Evolutionary conservation across 2,797 vertebrate genomes (phyloP).

Genomic region (Alectoris magna): DNA sequence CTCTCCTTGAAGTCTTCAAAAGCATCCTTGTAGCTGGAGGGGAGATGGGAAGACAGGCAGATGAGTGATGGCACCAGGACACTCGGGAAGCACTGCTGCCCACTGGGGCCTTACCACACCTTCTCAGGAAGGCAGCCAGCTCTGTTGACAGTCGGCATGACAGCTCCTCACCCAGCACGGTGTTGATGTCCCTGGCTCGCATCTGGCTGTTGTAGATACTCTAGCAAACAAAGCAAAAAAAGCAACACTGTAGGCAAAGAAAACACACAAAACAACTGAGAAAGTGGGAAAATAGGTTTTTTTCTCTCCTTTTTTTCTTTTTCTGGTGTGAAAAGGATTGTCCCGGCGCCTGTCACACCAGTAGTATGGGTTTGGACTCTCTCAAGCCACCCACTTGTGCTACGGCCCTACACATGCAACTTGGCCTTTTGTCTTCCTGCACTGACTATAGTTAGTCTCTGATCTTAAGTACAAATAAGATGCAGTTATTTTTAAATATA

Average conservation of each 20-base stretch:
- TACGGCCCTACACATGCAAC: neutral
- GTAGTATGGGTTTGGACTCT: neutral
- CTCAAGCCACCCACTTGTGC: neutral
- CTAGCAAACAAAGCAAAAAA: slow-evolving; percentile 26
- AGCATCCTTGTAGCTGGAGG: slow-evolving; percentile 82
- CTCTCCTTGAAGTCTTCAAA: slow-evolving; percentile 84
- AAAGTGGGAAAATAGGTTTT: neutral
- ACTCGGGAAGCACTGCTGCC: neutral
- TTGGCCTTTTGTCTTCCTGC: neutral
- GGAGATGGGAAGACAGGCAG: neutral
- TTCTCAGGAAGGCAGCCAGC: slow-evolving; percentile 69
- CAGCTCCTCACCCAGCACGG: slow-evolving; percentile 41
- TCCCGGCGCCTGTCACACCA: neutral
- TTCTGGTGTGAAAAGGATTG: neutral
- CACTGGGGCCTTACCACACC: slow-evolving; percentile 5
- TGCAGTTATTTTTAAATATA: neutral
- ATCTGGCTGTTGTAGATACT: slow-evolving; percentile 66
- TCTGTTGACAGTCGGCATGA: slow-evolving; percentile 45
- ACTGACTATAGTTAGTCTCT: neutral
- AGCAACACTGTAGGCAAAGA: neutral
- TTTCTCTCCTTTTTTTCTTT: neutral
- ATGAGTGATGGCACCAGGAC: rapidly evolving
- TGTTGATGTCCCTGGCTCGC: slow-evolving; percentile 64
- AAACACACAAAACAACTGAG: neutral
- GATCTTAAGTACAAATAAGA: neutral